Evolutionary conservation across 2,888 invertebrate species (phyloP), one percentile per base, ranked within the genome.

Genomic region (Cryptops parisi): DNA sequence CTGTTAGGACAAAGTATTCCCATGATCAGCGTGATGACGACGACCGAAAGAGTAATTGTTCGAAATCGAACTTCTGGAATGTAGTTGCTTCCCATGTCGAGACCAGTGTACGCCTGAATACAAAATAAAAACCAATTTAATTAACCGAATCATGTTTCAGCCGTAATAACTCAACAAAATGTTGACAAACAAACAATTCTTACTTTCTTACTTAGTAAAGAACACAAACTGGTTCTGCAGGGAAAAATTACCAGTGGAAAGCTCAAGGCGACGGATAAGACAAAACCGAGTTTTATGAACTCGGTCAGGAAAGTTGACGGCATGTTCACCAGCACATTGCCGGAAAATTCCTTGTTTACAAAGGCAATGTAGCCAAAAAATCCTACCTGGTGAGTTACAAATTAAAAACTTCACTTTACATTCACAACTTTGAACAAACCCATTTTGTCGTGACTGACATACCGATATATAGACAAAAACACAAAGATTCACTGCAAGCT

Each of bases 161-260:
- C 45, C 21, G 47, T 48, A 38, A 17, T 45, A 52, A 3, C n/a
- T 27, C 23, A 39, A 53, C n/a, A 39, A 50, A n/a, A 54, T 53
- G 12, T 19, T 25, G 47, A 19, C 15, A 5, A 53, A 2, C 22
- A 21, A 9, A 41, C 44, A 24, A 43, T 6, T 64, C 70, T 70
- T 72, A 87, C 88, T 76, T 82, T 80, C 64, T 80, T 79, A 65
- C 85, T 93, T 4, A 94, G 71, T 54, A 97, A 77, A 0, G 93
- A 96, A 72, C 91, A 86, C 23, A 97, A 74, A 65, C 93, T 91
- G 12, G 88, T 88, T 55, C 97, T 74, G 65, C 94, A 94, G 0
- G 97, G 97, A 70, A 96, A 96, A 67, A 97, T 87, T 61, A 93
- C 88, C 58, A 98, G 76, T 1, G 97, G 97, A 72, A 97, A 96